phyloP scores from a whole-genome alignment of 2,888 invertebrate genomes.

The Tridacna gigas region DNA sequence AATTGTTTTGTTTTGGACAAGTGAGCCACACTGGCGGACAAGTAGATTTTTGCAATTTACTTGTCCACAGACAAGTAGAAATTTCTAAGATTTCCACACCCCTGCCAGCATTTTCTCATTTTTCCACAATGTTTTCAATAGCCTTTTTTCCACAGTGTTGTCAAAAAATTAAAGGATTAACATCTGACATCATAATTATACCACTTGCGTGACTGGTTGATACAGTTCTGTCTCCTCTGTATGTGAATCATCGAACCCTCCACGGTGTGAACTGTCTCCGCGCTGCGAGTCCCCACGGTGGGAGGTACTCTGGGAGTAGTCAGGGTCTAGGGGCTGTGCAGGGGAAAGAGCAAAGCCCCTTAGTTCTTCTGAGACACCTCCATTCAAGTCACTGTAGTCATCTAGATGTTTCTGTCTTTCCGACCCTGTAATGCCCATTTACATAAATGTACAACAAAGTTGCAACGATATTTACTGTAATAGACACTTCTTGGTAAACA shows the following conservation, averaged over 20 bases:
- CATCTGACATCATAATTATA: conserved; percentile 31
- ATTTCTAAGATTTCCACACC: too few species aligned
- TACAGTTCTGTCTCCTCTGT: conserved; percentile 79
- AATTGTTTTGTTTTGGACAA: too few species aligned
- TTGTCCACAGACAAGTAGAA: too few species aligned
- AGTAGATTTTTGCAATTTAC: too few species aligned
- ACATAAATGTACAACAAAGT: background rate
- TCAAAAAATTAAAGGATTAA: background rate
- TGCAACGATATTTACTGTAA: background rate
- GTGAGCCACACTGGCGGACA: too few species aligned
- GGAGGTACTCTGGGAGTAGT: conserved; percentile 37
- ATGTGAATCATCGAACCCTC: conserved; percentile 76
- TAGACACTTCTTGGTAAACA: background rate
- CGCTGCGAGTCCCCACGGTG: conserved; percentile 26
- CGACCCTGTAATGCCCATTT: conserved; percentile 45
- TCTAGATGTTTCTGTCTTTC: conserved; percentile 62
- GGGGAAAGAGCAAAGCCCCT: conserved; percentile 70
- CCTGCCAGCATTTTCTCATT: too few species aligned
- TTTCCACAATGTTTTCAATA: too few species aligned
- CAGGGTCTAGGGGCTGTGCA: conserved; percentile 50
- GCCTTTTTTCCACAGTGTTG: too few species aligned
- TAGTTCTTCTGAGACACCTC: conserved; percentile 31
- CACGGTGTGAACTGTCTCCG: conserved; percentile 63
- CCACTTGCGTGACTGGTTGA: conserved; percentile 76
- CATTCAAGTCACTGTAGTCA: conserved; percentile 36